These are phyloP conservation scores for Pithys albifrons DNA, from an alignment of 2,113 vertebrate species.

Conservation along the genomic window DNA sequence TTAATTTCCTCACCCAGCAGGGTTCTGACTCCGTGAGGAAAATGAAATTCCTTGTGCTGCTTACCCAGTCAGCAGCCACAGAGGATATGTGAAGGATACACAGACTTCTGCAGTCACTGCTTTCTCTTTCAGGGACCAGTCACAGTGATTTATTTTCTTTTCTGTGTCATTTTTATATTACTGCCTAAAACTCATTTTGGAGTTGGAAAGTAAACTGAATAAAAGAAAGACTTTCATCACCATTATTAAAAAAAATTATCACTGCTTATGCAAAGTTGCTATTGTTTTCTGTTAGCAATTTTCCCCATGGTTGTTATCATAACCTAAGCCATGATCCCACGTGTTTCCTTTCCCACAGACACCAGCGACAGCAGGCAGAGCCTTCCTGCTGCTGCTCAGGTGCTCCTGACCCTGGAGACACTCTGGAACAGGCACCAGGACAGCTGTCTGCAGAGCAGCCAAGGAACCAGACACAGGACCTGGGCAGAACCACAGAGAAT, in stretches of 20 bases:
- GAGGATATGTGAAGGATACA: background rate
- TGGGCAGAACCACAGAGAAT: background rate
- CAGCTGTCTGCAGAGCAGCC: background rate
- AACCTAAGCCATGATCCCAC: background rate
- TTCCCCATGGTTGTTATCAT: background rate
- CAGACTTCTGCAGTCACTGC: background rate
- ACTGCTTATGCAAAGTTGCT: background rate
- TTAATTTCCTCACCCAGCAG: conserved; percentile 30
- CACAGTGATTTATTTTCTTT: background rate
- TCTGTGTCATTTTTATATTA: background rate
- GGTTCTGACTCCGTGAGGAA: background rate
- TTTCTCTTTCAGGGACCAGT: background rate
- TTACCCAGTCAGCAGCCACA: background rate
- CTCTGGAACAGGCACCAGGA: background rate
- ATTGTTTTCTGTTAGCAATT: background rate
- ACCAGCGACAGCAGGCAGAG: background rate
- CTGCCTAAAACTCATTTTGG: background rate
- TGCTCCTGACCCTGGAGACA: background rate
- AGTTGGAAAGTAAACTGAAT: background rate
- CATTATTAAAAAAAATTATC: background rate
- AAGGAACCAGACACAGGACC: background rate
- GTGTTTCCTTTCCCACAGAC: background rate
- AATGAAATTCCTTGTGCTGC: background rate
- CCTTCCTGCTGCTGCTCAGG: background rate
- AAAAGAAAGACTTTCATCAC: background rate